Evolutionary conservation across 1,140 invertebrate genomes (phyloP), one percentile per base, ranked within the genome.

Genomic region (Ceratosolen solmsi): DNA sequence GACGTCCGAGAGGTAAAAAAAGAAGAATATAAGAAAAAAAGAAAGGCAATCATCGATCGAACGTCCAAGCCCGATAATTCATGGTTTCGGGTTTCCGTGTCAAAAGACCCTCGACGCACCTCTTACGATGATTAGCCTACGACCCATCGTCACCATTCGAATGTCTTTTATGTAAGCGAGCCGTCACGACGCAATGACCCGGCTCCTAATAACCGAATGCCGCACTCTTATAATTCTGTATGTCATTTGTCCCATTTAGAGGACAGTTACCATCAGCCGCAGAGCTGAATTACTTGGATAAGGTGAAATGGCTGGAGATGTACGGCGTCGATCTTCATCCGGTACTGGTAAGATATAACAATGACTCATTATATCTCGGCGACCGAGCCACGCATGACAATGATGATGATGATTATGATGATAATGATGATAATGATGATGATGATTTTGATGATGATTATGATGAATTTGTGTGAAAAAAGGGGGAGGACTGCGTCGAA

Each of bases 401-500:
- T 30, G 25, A 73, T 49, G n/a, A n/a, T n/a, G n/a, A n/a, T n/a
- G n/a, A n/a, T n/a, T n/a, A n/a, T n/a, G n/a, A n/a, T n/a, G n/a
- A n/a, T n/a, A n/a, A n/a, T n/a, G n/a, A n/a, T n/a, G n/a, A n/a
- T n/a, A n/a, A n/a, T n/a, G n/a, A n/a, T n/a, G n/a, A n/a, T n/a
- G n/a, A n/a, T n/a, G n/a, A n/a, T n/a, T n/a, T n/a, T n/a, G n/a
- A n/a, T n/a, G n/a, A 33, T 38, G 33, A 38, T 17, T 54, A 73
- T 30, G 25, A 73, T 49, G 27, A 73, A 25, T 58, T 58, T 75
- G 71, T 73, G 13, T 49, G 25, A 13, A 70, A 91, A 82, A 92
- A 98, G 97, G 98, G 98, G 73, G 97, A 99, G 93, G 98, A 99
- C 92, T 97, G 97, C 84, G 96, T 98, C 74, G 97, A 98, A 88